Evolutionary conservation across 2,113 vertebrate species (phyloP), one percentile per base, ranked within the genome.

Genomic region (Aramus guarauna): DNA sequence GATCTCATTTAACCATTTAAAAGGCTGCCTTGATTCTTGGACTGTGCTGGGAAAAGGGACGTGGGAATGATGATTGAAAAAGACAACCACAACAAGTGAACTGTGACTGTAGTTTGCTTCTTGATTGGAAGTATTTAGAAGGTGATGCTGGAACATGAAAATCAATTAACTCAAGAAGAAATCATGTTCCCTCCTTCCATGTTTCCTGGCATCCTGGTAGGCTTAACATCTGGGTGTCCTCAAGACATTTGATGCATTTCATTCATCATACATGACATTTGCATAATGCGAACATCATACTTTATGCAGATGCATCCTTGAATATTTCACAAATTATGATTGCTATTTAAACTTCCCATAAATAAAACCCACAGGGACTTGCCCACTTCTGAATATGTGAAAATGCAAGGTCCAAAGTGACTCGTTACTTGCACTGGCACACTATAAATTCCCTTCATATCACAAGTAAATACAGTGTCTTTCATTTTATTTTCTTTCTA

Each of bases 161-260:
- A 96, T 96, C 97, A 97, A 97, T 98, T 97, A 98, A 88, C 77
- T 96, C 39, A 5, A 92, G 95, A 96, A 97, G 94, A 89, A 96
- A 94, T 95, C 87, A 94, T 64, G 93, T 95, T 96, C 90, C 84
- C 95, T 95, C 91, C 93, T 96, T 90, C 94, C 95, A 97, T 97
- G 96, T 95, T 97, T 90, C 66, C 95, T 95, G 95, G 96, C 95
- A 94, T 93, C 75, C 85, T 75, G 86, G 95, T 63, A 88, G 97
- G 96, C 94, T 95, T 92, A 98, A 98, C 98, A 98, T 98, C 98
- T 98, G 98, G 97, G 96, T 98, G 96, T 98, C 98, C 98, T 98
- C 93, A 89, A 98, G 98, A 98, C 96, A 97, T 97, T 97, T 95
- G 85, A 96, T 96, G 94, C 94, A 55, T 98, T 98, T 97, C 98